Evolutionary conservation across 2,888 invertebrate genomes (phyloP), one percentile per base, ranked within the genome.

Genomic region (Heliconius aoede): DNA sequence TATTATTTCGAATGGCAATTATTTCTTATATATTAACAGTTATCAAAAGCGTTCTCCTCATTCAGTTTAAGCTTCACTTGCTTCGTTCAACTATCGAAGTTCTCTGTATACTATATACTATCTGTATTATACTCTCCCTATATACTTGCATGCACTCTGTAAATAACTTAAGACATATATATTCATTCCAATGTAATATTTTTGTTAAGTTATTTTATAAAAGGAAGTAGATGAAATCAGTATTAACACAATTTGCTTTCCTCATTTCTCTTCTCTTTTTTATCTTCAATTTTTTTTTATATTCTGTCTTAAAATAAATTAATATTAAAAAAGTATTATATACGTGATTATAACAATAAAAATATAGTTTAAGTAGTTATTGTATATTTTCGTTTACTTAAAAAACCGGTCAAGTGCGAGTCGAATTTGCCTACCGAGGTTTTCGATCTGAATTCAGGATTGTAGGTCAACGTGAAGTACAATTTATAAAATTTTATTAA

Each of bases 321-420:
- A 36, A 40, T 65, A 15, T 65, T 24, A 24, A 36, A 36, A 8
- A 40, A 15, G 24, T 40, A 4, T 26, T 65, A 65, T 65, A 65
- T 65, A 65, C 36, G 65, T 65, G 65, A 65, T 65, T 65, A 65
- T 65, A 65, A 65, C 65, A 65, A 65, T 65, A 65, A 65, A n/a
- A 65, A 3, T 65, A 3, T 36, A 65, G 36, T 40, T 11, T 24
- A 65, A 65, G 65, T 65, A 65, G 36, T 13, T 24, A 24, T 24
- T 36, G n/a, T 64, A 21, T 21, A 30, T n/a, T 68, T 32, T 21
- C 1, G 24, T 69, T 55, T 21, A 11, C 21, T 30, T 28, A n/a
- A 51, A 51, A 28, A 28, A 51, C 18, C 46, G 18, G 18, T 46
- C 46, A 46, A 21, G 18, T 46, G 46, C 46, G 46, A 46, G 18